Evolutionary conservation across 2,797 vertebrate genomes (phyloP).

Genomic region (Paratrypauchen microcephalus): DNA sequence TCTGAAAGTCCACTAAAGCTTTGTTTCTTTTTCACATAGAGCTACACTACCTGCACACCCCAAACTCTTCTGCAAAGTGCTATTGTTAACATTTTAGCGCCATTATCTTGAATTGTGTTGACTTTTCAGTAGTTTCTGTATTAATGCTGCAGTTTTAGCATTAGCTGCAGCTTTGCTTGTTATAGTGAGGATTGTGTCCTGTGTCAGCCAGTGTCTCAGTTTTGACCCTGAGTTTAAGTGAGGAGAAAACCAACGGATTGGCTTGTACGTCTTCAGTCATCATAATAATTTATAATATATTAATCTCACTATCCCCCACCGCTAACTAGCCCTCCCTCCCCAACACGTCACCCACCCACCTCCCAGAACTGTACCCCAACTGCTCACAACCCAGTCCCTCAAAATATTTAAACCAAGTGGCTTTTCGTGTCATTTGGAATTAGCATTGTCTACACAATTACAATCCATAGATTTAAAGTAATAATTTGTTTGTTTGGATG

Average conservation of each 20-base stretch:
- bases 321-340: slow-evolving; percentile 51
- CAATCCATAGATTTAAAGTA: neutral
- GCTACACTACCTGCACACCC: slow-evolving; percentile 65
- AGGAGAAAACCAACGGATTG: slow-evolving; percentile 71
- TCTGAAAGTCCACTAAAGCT: slow-evolving; percentile 70
- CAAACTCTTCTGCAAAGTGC: slow-evolving; percentile 73
- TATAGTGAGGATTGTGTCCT: slow-evolving; percentile 30
- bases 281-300: slow-evolving; percentile 79
- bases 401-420: neutral
- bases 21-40: slow-evolving; percentile 56
- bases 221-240: slow-evolving; percentile 77
- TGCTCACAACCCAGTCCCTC: neutral
- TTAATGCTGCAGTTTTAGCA: slow-evolving; percentile 46
- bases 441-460: neutral
- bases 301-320: slow-evolving; percentile 65
- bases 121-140: slow-evolving; percentile 51
- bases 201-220: slow-evolving; percentile 74
- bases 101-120: slow-evolving; percentile 43
- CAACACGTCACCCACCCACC: slow-evolving; percentile 57
- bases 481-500: neutral
- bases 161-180: slow-evolving; percentile 25
- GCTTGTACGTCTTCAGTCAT: slow-evolving; percentile 69
- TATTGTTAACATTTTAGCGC: slow-evolving; percentile 70
- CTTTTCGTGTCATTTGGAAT: neutral
- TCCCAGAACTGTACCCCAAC: slow-evolving; percentile 40